These are phyloP conservation scores for Octomys mimax DNA, from an alignment of 2,797 vertebrate genomes.

Conservation along the genomic window DNA sequence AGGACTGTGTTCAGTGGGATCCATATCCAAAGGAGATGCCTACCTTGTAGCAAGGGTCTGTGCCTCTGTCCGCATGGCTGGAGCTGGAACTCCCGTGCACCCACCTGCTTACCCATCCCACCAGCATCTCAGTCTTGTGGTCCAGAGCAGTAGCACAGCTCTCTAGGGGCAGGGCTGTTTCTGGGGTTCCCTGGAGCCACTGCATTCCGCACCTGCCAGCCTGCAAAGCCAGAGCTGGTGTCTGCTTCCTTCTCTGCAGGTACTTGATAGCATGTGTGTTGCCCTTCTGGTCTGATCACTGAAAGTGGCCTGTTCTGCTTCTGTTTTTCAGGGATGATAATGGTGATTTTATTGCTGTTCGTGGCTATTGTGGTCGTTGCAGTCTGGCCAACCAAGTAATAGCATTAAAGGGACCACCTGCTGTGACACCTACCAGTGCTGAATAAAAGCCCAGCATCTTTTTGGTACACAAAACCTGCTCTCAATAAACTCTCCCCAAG, in stretches of 20 bases:
- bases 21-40: background rate
- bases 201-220: background rate
- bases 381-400: slow-evolving; percentile 92
- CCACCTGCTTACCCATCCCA: background rate
- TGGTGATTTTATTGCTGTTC: slow-evolving; percentile 96
- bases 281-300: background rate
- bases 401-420: rapidly evolving
- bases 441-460: background rate
- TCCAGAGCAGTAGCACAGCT: background rate
- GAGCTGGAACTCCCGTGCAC: background rate
- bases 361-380: slow-evolving; percentile 96
- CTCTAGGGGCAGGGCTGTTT: background rate
- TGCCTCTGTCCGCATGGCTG: background rate
- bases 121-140: background rate
- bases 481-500: slow-evolving; percentile 76
- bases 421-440: background rate
- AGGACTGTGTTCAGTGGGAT: background rate
- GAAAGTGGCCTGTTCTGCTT: background rate
- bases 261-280: rapidly evolving
- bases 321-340: slow-evolving; percentile 94
- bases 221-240: background rate
- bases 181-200: background rate
- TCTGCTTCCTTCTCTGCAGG: background rate
- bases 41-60: background rate
- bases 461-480: background rate